Conservation (phyloP, 2,113 vertebrate genomes). For the Vulpes lagopus region DNA sequence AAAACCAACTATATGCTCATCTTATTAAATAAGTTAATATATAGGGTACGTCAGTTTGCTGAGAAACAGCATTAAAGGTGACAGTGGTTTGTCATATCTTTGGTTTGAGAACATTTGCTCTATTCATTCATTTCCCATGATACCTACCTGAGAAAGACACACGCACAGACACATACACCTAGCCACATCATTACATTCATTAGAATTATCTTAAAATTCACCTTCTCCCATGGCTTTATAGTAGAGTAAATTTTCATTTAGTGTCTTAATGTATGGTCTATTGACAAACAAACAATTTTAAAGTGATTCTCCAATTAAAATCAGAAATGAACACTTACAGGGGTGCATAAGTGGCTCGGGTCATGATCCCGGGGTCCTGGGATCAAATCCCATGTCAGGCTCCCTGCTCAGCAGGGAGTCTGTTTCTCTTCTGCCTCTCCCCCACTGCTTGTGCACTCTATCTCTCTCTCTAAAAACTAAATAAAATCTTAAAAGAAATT, state of each 20-base stretch:
- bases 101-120: slow-evolving; percentile 10
- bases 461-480: no score
- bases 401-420: no score
- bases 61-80: not conserved
- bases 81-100: not conserved
- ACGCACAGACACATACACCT: not conserved
- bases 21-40: not conserved
- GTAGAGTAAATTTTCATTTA: slow-evolving; percentile 57
- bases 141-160: not conserved
- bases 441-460: no score
- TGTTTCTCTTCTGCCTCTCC: no score
- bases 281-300: slow-evolving; percentile 55
- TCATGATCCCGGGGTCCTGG: no score
- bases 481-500: not conserved
- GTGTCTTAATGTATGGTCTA: slow-evolving; percentile 52
- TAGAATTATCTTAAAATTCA: slow-evolving; percentile 71
- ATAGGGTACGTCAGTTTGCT: not conserved
- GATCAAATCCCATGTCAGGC: no score
- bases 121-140: slow-evolving; percentile 61
- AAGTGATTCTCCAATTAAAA: slow-evolving; percentile 64
- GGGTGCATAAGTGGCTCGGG: no score
- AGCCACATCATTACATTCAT: slow-evolving; percentile 61
- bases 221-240: slow-evolving; percentile 41
- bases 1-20: not conserved
- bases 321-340: slow-evolving; percentile 1